These are phyloP conservation scores for Heterotilapia buettikoferi DNA, from an alignment of 2,113 vertebrate species.

Conservation along the genomic window DNA sequence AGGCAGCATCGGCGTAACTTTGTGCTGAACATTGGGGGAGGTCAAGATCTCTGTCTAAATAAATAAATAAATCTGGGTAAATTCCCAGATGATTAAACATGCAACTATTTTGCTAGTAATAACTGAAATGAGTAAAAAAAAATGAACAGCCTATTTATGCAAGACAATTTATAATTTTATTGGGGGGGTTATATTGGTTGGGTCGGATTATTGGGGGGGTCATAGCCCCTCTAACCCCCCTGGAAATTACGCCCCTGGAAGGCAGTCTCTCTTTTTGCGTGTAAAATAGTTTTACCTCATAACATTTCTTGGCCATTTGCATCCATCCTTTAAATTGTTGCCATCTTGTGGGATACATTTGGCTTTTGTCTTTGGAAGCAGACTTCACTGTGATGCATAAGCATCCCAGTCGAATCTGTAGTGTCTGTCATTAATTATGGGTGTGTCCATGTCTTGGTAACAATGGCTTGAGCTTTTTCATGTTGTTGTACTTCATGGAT, in stretches of 20 bases:
- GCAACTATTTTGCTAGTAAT: background rate
- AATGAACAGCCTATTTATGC: accelerated
- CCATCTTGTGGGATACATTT: background rate
- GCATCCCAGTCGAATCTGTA: background rate
- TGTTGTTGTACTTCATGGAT: background rate
- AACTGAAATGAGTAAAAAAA: background rate
- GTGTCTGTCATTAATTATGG: background rate
- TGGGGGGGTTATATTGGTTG: background rate
- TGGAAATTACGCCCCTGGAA: accelerated
- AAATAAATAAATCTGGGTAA: background rate
- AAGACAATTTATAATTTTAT: background rate
- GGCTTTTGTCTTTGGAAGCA: background rate
- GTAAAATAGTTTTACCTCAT: background rate
- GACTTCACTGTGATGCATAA: background rate
- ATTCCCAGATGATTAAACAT: background rate
- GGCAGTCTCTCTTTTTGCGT: background rate
- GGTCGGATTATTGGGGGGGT: accelerated
- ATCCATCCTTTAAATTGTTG: background rate
- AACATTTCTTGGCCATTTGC: background rate
- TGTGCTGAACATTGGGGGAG: no score
- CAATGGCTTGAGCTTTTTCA: background rate
- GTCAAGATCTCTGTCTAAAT: background rate
- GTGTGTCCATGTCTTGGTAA: background rate
- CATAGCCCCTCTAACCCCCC: accelerated
- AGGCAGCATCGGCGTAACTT: background rate